Evolutionary conservation across 2,888 invertebrate species (phyloP), one percentile per base, ranked within the genome.

Genomic region (Caenorhabditis japonica): DNA sequence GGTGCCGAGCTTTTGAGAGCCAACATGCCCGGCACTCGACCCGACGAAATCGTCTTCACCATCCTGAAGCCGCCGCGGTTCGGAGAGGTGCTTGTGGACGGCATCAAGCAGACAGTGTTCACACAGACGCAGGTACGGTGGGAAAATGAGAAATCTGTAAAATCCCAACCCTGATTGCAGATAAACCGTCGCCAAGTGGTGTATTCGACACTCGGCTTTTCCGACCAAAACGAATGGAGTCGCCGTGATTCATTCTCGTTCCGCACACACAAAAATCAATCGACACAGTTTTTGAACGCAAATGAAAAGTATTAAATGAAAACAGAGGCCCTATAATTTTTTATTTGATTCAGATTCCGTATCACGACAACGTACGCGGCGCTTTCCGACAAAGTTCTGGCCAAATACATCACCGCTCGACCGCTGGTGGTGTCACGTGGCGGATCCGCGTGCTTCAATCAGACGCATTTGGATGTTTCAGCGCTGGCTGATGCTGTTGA

Each of bases 291-390:
- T 23, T 36, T 59, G 59, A 62, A 47, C 23, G 23, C 58, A 0
- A 64, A 72, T 46, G 72, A 72, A 8, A 72, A 72, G 62, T 70
- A 21, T n/a, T n/a, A n/a, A n/a, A n/a, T n/a, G n/a, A n/a, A n/a
- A n/a, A n/a, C n/a, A n/a, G n/a, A n/a, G n/a, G 21, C 15, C 15
- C 17, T 43, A 19, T 1, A 25, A 25, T 21, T 19, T 30, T 10
- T 41, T 30, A 19, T 12, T 46, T 21, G 12, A 55, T 75, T 60
- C 41, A 78, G 82, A 55, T 85, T 86, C 75, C 80, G 83, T n/a
- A 82, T 86, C 38, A 68, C 78, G 15, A 76, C 82, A 15, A 82
- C 83, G 12, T 86, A 78, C 66, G 83, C 84, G 10, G 80, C 83
- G 0, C 53, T 86, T 7, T 62, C 71, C 7, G 76, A 75, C 4